Conservation (phyloP, 2,797 vertebrate species). For the Acanthornis magna region DNA sequence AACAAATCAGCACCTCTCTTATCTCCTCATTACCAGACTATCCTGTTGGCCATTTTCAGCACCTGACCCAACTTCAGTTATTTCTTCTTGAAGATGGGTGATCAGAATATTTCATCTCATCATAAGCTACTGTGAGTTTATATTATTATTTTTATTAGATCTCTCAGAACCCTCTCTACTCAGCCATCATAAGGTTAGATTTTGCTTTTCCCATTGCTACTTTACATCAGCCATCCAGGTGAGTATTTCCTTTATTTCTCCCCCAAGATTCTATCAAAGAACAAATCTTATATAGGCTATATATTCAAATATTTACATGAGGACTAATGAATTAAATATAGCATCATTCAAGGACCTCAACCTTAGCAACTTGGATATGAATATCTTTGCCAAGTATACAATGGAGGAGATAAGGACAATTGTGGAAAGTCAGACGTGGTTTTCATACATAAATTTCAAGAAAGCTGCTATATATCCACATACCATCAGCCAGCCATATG, state of each 20-base stretch:
- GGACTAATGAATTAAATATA: not conserved
- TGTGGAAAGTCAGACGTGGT: not conserved
- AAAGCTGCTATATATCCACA: not conserved
- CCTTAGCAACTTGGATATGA: not conserved
- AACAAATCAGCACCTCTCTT: not conserved
- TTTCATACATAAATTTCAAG: not conserved
- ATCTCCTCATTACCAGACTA: not conserved
- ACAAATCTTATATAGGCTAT: accelerated
- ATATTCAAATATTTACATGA: not conserved
- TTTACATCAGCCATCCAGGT: not conserved
- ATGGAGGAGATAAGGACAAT: not conserved
- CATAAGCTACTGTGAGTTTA: not conserved
- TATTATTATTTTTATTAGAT: not conserved
- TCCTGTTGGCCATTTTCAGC: not conserved
- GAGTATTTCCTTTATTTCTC: not conserved
- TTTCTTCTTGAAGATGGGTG: not conserved
- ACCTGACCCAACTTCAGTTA: not conserved
- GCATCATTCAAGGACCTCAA: not conserved
- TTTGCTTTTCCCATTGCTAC: not conserved
- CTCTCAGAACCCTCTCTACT: not conserved
- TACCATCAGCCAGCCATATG: not conserved
- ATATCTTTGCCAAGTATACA: not conserved
- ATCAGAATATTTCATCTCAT: not conserved
- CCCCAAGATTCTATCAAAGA: not conserved
- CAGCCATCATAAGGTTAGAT: not conserved